phyloP scores from a whole-genome alignment of 2,113 vertebrate genomes.

The Vireo altiloquus region DNA sequence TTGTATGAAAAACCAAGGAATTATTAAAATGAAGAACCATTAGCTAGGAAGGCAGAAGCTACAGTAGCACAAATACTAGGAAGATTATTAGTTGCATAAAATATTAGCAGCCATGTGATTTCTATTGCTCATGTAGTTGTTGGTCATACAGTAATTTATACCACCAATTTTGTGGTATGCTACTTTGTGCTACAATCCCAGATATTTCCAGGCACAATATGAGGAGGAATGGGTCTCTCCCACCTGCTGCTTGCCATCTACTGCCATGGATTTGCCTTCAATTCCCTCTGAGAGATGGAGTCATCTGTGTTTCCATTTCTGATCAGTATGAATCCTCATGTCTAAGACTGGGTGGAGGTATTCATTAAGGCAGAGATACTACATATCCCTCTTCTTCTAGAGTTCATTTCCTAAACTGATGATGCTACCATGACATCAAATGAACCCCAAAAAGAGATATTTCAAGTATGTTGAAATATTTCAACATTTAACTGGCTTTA shows the following conservation, averaged over 20 bases:
- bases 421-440: background rate
- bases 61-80: background rate
- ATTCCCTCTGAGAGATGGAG: background rate
- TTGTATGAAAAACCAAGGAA: background rate
- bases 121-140: background rate
- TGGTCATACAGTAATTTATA: background rate
- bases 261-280: background rate
- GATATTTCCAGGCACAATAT: background rate
- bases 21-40: background rate
- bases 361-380: background rate
- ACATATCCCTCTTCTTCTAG: background rate
- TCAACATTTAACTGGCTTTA: background rate
- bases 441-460: background rate
- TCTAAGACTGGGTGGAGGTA: background rate
- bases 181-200: background rate
- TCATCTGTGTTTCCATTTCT: background rate
- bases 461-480: background rate
- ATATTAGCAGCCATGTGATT: background rate
- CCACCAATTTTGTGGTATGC: background rate
- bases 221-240: background rate
- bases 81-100: background rate
- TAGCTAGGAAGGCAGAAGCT: background rate
- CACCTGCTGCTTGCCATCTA: background rate
- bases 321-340: background rate
- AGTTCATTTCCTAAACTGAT: background rate